Conservation (phyloP, 2,888 invertebrate species). For the Encarsia formosa region DNA sequence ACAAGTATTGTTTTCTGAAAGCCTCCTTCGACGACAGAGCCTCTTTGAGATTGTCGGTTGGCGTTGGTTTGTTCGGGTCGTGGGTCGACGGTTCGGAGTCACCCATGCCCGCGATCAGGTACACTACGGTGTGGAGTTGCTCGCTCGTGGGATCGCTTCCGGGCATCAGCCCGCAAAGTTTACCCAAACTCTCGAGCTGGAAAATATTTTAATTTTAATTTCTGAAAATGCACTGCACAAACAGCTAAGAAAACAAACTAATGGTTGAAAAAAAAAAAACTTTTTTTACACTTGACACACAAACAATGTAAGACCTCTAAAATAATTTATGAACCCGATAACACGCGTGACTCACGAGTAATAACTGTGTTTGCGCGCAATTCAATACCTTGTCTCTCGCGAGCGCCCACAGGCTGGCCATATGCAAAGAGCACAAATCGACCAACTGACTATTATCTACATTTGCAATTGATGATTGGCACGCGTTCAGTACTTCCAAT, state of each 20-base stretch:
- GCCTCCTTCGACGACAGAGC: slow-evolving; percentile 84
- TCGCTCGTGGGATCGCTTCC: slow-evolving; percentile 77
- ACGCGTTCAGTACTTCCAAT: slow-evolving; percentile 80
- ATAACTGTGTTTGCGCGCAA: too few relatives aligned
- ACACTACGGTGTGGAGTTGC: slow-evolving; percentile 86
- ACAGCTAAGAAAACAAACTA: too few relatives aligned
- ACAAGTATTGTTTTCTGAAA: slow-evolving; percentile 87
- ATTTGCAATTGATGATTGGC: slow-evolving; percentile 63
- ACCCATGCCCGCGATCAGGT: slow-evolving; percentile 86
- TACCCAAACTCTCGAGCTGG: slow-evolving; percentile 78
- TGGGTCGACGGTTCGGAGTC: slow-evolving; percentile 58
- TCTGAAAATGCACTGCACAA: too few relatives aligned
- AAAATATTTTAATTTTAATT: too few relatives aligned
- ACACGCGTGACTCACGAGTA: too few relatives aligned
- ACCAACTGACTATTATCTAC: slow-evolving; percentile 59
- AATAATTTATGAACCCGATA: slow-evolving; percentile 11
- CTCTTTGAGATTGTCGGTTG: slow-evolving; percentile 82
- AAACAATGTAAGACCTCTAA: not conserved
- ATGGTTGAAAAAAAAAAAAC: too few relatives aligned
- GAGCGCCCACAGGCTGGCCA: slow-evolving; percentile 82
- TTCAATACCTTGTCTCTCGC: slow-evolving; percentile 73
- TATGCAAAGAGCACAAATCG: slow-evolving; percentile 76
- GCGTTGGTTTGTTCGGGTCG: slow-evolving; percentile 55
- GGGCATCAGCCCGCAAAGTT: slow-evolving; percentile 86
- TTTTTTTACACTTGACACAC: too few relatives aligned